Base-by-base conservation (phyloP, 2,113 vertebrate species). In the Bujurquina vittata region DNA sequence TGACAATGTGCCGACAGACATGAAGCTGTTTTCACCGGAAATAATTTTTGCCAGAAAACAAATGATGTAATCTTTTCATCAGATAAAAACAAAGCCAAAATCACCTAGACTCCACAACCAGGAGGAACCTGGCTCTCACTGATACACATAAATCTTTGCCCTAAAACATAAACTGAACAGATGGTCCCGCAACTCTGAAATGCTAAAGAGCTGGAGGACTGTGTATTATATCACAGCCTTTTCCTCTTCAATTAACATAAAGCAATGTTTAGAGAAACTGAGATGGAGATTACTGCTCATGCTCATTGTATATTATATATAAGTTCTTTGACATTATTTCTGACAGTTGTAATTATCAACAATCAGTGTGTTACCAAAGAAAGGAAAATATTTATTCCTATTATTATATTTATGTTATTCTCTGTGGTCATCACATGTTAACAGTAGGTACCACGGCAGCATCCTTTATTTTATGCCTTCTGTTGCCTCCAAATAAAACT, bases 91-190 rank as follows among this genome's bases (percentile, higher is more conserved):
- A 33, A 33, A 33, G 6, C 31, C 33, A 59, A 8, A 22, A 46
- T 20, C 43, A 52, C 52, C 40, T 69, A 7, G 0, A 49, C 15
- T 49, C 1, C 4, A 22, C 12, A 2, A 46, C 14, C 0, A 69
- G 10, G 10, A 31, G 0, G 56, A 37, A 56, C 65, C 20, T 69
- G 29, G 5, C 2, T 69, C 23, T 29, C 22, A 29, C 35, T 1
- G 57, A 46, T 20, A 20, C 0, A 46, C 31, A 23, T 0, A 22
- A 56, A 56, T 0, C 29, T 33, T 55, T 55, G n/a, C 52, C 11
- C 43, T 9, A 0, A 69, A 0, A 29, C 63, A 49, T 18, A 1
- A 69, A 49, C 23, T 23, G 11, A 43, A 49, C 40, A 0, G 46
- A 46, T 69, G 63, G 23, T 18, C 15, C 40, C 7, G 40, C 37